A percentile compares a stretch with the other conserved stretches of the same genome.
Evolutionary conservation across 2,113 vertebrate species (phyloP).

Genomic region (human (Homo sapiens)): DNA sequence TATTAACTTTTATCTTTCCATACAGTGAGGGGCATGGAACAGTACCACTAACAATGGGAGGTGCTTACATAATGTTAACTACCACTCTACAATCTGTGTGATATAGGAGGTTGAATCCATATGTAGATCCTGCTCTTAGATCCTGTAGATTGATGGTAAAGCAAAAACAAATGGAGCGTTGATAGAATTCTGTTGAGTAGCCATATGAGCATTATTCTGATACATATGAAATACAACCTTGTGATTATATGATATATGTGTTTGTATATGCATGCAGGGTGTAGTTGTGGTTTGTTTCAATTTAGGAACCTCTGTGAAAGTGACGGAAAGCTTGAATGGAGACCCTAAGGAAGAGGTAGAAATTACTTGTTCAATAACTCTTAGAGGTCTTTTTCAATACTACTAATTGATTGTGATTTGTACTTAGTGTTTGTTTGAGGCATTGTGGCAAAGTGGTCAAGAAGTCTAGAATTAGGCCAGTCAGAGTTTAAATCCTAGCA

Average conservation of each 20-base stretch:
- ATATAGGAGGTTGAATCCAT: background rate
- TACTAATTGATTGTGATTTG: background rate
- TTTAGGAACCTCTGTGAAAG: background rate
- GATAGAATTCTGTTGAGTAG: background rate
- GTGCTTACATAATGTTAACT: background rate
- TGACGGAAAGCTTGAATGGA: background rate
- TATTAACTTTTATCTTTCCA: background rate
- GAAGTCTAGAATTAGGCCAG: background rate
- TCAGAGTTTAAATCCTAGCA: background rate
- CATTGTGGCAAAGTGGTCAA: background rate
- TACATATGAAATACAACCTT: background rate
- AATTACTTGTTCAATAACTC: background rate
- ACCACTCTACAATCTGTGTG: background rate
- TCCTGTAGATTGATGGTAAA: background rate
- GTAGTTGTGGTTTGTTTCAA: background rate
- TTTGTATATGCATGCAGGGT: background rate
- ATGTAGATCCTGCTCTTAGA: background rate
- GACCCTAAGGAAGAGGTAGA: background rate
- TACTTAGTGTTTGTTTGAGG: background rate
- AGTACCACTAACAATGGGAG: background rate
- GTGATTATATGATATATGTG: background rate
- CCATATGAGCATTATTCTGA: background rate
- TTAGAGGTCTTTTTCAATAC: background rate
- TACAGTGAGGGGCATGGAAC: fast-evolving
- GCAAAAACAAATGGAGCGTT: background rate